Evolutionary conservation across 2,888 invertebrate genomes (phyloP).

Genomic region (Agrochola litura): DNA sequence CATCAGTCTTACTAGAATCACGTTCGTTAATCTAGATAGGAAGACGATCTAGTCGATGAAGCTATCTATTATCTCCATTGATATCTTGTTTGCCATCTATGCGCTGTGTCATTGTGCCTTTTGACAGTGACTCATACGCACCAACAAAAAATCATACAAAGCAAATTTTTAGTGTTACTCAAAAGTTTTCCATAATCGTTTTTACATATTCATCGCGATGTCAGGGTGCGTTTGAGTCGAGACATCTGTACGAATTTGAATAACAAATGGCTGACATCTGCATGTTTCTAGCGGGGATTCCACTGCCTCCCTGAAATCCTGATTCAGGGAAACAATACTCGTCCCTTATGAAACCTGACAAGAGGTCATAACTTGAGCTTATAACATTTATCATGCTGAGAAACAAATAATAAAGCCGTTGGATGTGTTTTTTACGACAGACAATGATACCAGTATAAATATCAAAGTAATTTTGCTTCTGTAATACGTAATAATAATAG

Average conservation of each 20-base stretch:
- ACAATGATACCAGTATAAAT: constrained; percentile 47
- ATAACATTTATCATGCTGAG: constrained; percentile 65
- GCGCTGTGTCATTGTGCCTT: constrained; percentile 20
- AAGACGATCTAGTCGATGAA: background rate
- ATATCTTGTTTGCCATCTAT: constrained; percentile 21
- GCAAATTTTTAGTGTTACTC: constrained; percentile 75
- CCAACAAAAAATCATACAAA: constrained; percentile 61
- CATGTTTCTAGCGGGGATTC: constrained; percentile 83
- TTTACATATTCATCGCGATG: constrained; percentile 88
- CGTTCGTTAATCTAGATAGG: constrained; percentile 12
- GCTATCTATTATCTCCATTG: background rate
- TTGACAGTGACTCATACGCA: constrained; percentile 51
- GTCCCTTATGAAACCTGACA: constrained; percentile 71
- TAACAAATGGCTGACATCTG: constrained; percentile 89
- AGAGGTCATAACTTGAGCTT: constrained; percentile 71
- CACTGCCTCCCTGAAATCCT: constrained; percentile 76
- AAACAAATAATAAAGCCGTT: constrained; percentile 55
- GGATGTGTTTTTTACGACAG: constrained; percentile 27
- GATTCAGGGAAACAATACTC: constrained; percentile 76
- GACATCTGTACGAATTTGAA: constrained; percentile 87
- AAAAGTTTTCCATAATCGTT: constrained; percentile 88
- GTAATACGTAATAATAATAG: constrained; percentile 50
- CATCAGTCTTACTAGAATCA: constrained; percentile 27
- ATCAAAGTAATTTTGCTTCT: constrained; percentile 41
- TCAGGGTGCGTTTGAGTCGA: constrained; percentile 87